Evolutionary conservation across 2,888 invertebrate species (phyloP), one percentile per base, ranked within the genome.

Genomic region (Alentia gelatinosa): DNA sequence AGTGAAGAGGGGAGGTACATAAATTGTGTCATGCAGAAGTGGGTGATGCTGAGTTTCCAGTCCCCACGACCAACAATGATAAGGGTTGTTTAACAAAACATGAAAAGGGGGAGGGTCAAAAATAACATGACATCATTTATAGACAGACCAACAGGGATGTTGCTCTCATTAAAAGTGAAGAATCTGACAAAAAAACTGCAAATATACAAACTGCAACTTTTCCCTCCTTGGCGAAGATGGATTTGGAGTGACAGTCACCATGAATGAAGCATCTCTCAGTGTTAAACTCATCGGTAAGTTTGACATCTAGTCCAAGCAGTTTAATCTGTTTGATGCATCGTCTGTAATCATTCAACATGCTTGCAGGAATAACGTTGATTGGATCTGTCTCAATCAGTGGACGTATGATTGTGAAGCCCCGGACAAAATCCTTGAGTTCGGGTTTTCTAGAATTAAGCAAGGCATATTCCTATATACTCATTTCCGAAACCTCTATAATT

Each of bases 181-280:
- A 12, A 47, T 47, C 7, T 47, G 47, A 12, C 9, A 12, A 47
- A 19, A 47, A 47, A 56, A 12, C 19, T 56, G 3, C n/a, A 56
- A n/a, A 56, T n/a, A 56, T 5, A 79, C 79, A 23, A n/a, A 79
- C 79, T 5, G 79, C 79, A 37, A 19, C 26, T 15, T 39, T 9
- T 26, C 79, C 79, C 19, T 37, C 39, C 79, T 79, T 79, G 79
- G 39, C 39, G 39, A 79, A 79, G 79, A 79, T 79, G 37, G 79
- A 35, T 26, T 79, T 79, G 23, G 35, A 4, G 39, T 79, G 79
- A 39, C 79, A 79, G 37, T 79, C 79, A 79, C 79, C 79, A 79
- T 79, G 79, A n/a, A 79, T 79, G 39, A 79, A 79, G n/a, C 79
- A 79, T 79, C 5, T 19, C 37, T 39, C 12, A 15, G 15, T 23